Evolutionary conservation across 2,888 invertebrate species (phyloP).

Genomic region (Sesamia inferens): DNA sequence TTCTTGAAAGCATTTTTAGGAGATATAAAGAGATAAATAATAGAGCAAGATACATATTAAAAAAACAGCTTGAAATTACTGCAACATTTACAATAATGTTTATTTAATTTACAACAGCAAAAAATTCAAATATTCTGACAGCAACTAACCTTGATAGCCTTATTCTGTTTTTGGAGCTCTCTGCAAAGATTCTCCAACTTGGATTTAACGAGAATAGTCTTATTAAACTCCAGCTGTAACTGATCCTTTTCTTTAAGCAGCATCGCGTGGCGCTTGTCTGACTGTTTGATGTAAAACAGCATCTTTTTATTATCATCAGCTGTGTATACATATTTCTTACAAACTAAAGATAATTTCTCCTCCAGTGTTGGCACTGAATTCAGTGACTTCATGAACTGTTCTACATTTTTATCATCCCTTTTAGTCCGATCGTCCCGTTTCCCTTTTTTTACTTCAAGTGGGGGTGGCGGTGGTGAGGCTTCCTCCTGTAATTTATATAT

Average conservation of each 20-base stretch:
- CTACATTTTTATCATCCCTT: constrained; percentile 91
- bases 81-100: no score
- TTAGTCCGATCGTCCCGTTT: constrained; percentile 83
- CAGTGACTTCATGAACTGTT: constrained; percentile 92
- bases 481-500: constrained; percentile 72
- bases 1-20: no score
- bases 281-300: constrained; percentile 89
- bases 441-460: constrained; percentile 76
- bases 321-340: constrained; percentile 94
- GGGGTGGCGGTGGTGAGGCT: constrained; percentile 64
- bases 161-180: constrained; percentile 97
- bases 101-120: no score
- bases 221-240: constrained; percentile 95
- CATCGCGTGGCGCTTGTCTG: constrained; percentile 90
- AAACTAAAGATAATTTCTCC: constrained; percentile 92
- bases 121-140: no score
- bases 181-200: constrained; percentile 97
- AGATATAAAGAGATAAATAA: neutral
- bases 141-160: constrained; percentile 93
- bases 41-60: neutral
- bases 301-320: constrained; percentile 93
- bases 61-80: no score
- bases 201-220: constrained; percentile 94
- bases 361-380: constrained; percentile 90
- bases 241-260: constrained; percentile 94